These are phyloP conservation scores for Oreohelix idahoensis DNA, from an alignment of 1,140 invertebrate genomes.

Conservation along the genomic window DNA sequence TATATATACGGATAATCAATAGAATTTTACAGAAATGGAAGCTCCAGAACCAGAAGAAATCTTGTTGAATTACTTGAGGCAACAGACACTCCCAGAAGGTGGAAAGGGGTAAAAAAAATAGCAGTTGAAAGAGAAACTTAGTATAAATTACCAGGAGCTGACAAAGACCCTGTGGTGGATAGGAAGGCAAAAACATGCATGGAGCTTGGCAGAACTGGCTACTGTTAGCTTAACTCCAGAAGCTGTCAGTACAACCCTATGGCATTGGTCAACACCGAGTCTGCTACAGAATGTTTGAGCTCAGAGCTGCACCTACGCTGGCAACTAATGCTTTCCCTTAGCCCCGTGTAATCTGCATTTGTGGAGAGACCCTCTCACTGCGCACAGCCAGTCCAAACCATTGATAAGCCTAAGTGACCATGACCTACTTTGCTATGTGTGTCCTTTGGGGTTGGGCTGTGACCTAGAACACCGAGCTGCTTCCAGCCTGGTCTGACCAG, in stretches of 20 bases:
- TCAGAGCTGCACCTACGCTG: conserved; percentile 8
- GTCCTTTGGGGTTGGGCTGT: conserved; percentile 24
- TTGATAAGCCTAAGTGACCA: conserved; percentile 20
- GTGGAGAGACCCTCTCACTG: not conserved
- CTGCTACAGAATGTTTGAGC: not conserved
- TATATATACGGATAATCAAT: too few species aligned
- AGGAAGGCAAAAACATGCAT: too few species aligned
- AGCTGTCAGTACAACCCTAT: not conserved
- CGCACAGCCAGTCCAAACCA: not conserved
- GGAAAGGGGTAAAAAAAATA: too few species aligned
- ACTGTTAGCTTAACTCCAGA: not conserved
- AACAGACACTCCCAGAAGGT: too few species aligned
- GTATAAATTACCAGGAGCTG: too few species aligned
- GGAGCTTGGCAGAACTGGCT: too few species aligned
- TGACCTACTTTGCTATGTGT: conserved; percentile 32
- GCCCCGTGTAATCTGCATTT: conserved; percentile 2
- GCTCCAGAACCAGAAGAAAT: too few species aligned
- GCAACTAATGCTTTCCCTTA: conserved; percentile 12
- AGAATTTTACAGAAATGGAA: too few species aligned
- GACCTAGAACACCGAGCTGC: conserved; percentile 12
- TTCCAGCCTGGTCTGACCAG: conserved; percentile 1
- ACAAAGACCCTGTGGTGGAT: too few species aligned
- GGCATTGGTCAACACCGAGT: not conserved
- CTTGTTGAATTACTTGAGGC: too few species aligned
- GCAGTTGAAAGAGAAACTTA: too few species aligned